phyloP scores from a whole-genome alignment of 2,888 invertebrate species.

The Leuctra nigra region DNA sequence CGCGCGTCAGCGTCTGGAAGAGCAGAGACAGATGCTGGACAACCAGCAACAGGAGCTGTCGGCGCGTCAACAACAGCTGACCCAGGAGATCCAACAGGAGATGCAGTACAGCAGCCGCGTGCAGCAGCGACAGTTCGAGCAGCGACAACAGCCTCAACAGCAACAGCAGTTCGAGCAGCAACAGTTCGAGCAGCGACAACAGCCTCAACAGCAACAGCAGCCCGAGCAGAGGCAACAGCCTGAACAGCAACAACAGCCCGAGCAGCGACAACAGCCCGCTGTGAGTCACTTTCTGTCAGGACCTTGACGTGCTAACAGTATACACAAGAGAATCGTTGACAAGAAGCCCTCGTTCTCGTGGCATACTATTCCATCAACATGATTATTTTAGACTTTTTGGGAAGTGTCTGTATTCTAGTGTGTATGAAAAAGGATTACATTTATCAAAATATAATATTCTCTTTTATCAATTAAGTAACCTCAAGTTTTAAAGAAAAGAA shows the following conservation, averaged over 20 bases:
- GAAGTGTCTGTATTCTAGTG: too few species aligned
- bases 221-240: conserved; percentile 24
- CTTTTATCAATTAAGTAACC: too few species aligned
- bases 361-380: too few species aligned
- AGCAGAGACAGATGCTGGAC: conserved; percentile 16
- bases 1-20: conserved; percentile 17
- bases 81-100: conserved; percentile 10
- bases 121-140: conserved; percentile 19
- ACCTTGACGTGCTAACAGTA: too few species aligned
- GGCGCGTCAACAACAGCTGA: conserved; percentile 11
- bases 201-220: conserved; percentile 22
- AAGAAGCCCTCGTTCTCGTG: too few species aligned
- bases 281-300: too few species aligned
- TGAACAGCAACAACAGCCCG: conserved; percentile 23
- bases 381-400: too few species aligned
- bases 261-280: conserved; percentile 14
- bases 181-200: conserved; percentile 14
- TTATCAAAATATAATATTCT: too few species aligned
- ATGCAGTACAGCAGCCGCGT: conserved; percentile 17
- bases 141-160: conserved; percentile 19
- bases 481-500: too few species aligned
- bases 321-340: too few species aligned
- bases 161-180: conserved; percentile 20
- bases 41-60: conserved; percentile 19
- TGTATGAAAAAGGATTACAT: too few species aligned